Evolutionary conservation across 1,140 invertebrate genomes (phyloP).

Genomic region (Anastatus disparis): DNA sequence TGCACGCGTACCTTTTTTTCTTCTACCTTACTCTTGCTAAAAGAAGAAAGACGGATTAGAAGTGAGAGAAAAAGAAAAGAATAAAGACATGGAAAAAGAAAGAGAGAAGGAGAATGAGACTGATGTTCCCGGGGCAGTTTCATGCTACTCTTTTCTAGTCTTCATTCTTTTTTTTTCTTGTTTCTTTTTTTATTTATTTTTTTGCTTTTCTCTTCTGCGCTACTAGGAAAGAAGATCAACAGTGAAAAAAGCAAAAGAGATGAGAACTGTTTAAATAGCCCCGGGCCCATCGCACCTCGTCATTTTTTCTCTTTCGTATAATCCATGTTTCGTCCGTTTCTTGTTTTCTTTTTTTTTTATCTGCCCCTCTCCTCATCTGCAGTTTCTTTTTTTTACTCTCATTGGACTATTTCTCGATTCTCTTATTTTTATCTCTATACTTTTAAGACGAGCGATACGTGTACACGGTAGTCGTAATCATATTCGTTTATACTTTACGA

Average conservation of each 20-base stretch:
- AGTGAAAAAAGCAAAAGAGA: neutral
- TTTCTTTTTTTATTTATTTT: neutral
- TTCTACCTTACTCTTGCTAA: neutral
- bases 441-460: neutral
- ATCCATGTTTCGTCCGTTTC: constrained; percentile 27
- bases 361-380: neutral
- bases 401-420: neutral
- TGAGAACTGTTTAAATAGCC: constrained; percentile 35
- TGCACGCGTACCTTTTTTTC: constrained; percentile 34
- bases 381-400: neutral
- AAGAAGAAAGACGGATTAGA: no score
- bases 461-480: neutral
- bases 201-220: neutral
- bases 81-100: neutral
- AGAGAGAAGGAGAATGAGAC: neutral
- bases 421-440: no score
- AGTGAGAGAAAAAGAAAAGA: neutral
- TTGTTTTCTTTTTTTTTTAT: constrained; percentile 3
- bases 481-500: neutral
- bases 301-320: constrained; percentile 28
- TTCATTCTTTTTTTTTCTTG: neutral
- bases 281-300: constrained; percentile 28
- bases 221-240: constrained; percentile 13
- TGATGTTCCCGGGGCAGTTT: neutral
- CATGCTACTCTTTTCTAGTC: neutral